A percentile compares a stretch with the other conserved stretches of the same genome.
These are phyloP conservation scores for Syngnathus floridae DNA, from an alignment of 2,113 vertebrate species.

Conservation along the genomic window DNA sequence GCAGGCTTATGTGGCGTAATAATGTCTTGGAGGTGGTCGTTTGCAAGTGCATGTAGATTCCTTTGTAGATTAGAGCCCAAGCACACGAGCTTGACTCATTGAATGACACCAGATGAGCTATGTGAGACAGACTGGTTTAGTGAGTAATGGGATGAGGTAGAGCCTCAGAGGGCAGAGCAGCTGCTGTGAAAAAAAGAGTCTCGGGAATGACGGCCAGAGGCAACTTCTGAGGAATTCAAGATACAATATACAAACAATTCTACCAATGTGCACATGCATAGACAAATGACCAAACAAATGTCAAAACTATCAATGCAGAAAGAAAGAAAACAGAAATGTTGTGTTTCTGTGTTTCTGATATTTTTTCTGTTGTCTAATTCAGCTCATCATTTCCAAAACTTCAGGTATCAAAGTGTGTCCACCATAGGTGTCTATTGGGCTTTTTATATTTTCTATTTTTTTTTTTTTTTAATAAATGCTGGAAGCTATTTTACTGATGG, in stretches of 20 bases:
- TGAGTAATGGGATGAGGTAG: constrained; percentile 46
- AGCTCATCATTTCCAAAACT: no score
- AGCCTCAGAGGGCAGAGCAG: constrained; percentile 62
- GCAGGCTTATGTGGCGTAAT: constrained; percentile 14
- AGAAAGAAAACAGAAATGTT: no score
- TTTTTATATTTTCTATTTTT: no score
- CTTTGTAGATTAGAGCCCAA: constrained; percentile 11
- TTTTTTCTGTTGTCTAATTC: no score
- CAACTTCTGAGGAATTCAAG: constrained; percentile 36
- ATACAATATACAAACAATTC: not conserved
- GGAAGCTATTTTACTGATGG: no score
- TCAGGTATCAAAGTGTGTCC: no score
- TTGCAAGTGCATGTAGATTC: constrained; percentile 11
- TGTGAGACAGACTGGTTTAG: constrained; percentile 29
- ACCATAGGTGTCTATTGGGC: no score
- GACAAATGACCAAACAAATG: not conserved
- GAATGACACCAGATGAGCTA: constrained; percentile 25
- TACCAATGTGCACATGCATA: constrained; percentile 13
- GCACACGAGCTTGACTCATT: constrained; percentile 1
- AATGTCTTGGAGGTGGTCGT: constrained; percentile 9
- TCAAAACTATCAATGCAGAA: no score
- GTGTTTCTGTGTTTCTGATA: no score
- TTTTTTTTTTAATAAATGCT: no score
- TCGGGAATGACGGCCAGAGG: constrained; percentile 54
- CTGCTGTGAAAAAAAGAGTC: constrained; percentile 56